These are phyloP conservation scores for Mycogona germanica DNA, from an alignment of 2,888 invertebrate species.

Conservation along the genomic window DNA sequence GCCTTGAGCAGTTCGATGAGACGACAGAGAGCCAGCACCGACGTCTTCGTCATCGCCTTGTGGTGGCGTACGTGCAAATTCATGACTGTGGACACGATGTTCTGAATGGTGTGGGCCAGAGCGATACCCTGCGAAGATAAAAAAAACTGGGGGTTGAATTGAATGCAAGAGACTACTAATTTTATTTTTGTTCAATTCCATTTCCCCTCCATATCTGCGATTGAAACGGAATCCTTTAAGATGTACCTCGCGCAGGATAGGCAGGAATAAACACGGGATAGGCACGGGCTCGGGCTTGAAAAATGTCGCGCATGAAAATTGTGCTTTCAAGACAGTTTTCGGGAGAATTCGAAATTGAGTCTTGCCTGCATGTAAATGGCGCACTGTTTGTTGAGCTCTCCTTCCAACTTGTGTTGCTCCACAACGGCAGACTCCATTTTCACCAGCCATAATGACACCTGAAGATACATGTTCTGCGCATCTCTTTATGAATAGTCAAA, in stretches of 20 bases:
- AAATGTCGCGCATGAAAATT: too few relatives aligned
- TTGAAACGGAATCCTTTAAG: too few relatives aligned
- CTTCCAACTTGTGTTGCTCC: constrained; percentile 37
- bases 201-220: constrained; percentile 1
- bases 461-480: constrained; percentile 40
- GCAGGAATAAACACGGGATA: too few relatives aligned
- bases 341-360: too few relatives aligned
- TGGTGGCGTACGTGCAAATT: constrained; percentile 56
- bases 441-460: constrained; percentile 49
- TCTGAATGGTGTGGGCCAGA: constrained; percentile 51
- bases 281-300: too few relatives aligned
- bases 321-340: too few relatives aligned
- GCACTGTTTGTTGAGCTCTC: constrained; percentile 43
- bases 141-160: constrained; percentile 23
- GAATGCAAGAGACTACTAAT: constrained; percentile 26
- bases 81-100: constrained; percentile 45
- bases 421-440: constrained; percentile 43
- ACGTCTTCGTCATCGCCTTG: constrained; percentile 62
- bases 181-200: too few relatives aligned
- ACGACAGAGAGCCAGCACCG: constrained; percentile 60
- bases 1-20: constrained; percentile 65
- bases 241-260: too few relatives aligned
- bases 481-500: constrained; percentile 38
- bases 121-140: constrained; percentile 49
- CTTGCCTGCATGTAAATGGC: constrained; percentile 45